Evolutionary conservation across 30 jellyfish, hydroid and myxozoan genomes (phyloP).

Genomic region (Morbakka virulenta): DNA sequence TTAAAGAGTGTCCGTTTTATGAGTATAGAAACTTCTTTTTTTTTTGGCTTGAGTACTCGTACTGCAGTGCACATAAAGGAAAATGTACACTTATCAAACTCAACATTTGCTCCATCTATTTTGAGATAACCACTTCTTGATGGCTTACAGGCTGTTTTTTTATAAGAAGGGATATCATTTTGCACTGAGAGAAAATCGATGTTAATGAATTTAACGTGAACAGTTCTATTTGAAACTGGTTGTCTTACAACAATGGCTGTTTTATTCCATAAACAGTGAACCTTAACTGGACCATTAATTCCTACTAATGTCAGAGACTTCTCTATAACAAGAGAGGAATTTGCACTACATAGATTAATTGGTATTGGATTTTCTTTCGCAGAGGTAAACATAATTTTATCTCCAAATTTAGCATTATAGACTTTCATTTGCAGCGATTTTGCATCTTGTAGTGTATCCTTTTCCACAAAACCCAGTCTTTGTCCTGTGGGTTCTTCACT

Average conservation of each 20-base stretch:
- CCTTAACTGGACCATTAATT: background rate
- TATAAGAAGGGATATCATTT: background rate
- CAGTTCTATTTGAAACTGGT: background rate
- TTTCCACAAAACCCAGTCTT: no score
- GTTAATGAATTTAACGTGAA: conserved; percentile 12
- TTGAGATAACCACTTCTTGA: conserved; percentile 42
- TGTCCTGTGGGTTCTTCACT: no score
- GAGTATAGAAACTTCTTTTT: conserved; percentile 4
- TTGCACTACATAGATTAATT: background rate
- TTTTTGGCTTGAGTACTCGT: background rate
- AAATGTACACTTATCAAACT: conserved; percentile 33
- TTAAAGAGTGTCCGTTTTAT: conserved; percentile 5
- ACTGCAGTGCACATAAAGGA: conserved; percentile 51
- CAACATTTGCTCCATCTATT: conserved; percentile 25
- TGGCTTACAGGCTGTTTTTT: conserved; percentile 41
- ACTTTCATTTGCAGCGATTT: no score
- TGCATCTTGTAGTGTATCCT: no score
- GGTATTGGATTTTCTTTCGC: no score
- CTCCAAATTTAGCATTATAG: no score
- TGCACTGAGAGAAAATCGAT: background rate
- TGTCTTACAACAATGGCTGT: background rate
- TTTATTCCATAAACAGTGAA: background rate
- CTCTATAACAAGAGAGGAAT: background rate
- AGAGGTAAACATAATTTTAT: no score
- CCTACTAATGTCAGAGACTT: conserved; percentile 18